phyloP scores from a whole-genome alignment of 2,888 invertebrate genomes.

The Drosophila ezoana region DNA sequence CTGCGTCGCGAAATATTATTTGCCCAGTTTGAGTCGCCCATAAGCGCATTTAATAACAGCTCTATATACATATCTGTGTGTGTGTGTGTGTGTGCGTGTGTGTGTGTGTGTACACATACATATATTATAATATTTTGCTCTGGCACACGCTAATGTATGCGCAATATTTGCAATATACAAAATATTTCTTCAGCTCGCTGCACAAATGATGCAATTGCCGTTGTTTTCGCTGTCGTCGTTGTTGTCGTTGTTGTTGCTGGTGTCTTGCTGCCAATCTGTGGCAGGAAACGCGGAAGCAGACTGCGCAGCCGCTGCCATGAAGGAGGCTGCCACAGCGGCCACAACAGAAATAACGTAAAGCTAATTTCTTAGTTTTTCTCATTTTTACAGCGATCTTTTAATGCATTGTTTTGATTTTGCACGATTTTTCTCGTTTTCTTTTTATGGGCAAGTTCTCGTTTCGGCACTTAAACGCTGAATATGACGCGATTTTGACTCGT shows the following conservation, averaged over 20 bases:
- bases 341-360: slow-evolving; percentile 56
- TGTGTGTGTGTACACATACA: background rate
- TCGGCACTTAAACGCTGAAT: slow-evolving; percentile 33
- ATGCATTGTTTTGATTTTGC: background rate
- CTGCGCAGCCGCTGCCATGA: slow-evolving; percentile 19
- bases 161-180: slow-evolving; percentile 56
- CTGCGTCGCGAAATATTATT: slow-evolving; percentile 62
- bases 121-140: slow-evolving; percentile 46
- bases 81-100: background rate
- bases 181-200: slow-evolving; percentile 34
- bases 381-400: slow-evolving; percentile 6
- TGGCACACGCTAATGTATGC: slow-evolving; percentile 67
- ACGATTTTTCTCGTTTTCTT: slow-evolving; percentile 9
- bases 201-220: slow-evolving; percentile 67
- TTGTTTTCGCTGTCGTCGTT: slow-evolving; percentile 25
- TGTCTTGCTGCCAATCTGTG: slow-evolving; percentile 29
- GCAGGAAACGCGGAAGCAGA: slow-evolving; percentile 54
- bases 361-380: slow-evolving; percentile 5
- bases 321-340: slow-evolving; percentile 43
- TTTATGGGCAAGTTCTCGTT: slow-evolving; percentile 46
- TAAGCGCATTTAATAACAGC: slow-evolving; percentile 19
- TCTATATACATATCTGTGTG: slow-evolving; percentile 3
- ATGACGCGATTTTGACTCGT: slow-evolving; percentile 32
- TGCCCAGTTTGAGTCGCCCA: slow-evolving; percentile 34
- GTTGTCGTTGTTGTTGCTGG: slow-evolving; percentile 19